These are phyloP conservation scores for Aratinga solstitialis DNA, from an alignment of 2,797 vertebrate species.

Conservation along the genomic window DNA sequence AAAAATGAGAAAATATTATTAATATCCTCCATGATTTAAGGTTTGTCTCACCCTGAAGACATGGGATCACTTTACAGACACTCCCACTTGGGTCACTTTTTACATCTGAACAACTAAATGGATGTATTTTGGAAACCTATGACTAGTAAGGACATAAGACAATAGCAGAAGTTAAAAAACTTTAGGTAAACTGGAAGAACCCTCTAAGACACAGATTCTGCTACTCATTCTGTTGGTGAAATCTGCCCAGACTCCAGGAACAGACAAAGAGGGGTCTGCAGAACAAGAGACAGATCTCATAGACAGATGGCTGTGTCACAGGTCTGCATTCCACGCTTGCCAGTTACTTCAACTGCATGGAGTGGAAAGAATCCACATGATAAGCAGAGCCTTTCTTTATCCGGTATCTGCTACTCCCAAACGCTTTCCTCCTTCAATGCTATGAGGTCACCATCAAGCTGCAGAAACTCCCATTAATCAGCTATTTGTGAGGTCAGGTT, in stretches of 20 bases:
- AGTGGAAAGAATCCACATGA: background rate
- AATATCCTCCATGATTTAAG: background rate
- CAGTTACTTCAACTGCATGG: background rate
- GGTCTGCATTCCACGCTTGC: background rate
- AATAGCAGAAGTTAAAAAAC: background rate
- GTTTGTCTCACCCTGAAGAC: background rate
- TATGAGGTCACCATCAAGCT: background rate
- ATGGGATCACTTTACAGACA: background rate
- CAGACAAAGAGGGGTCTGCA: accelerated
- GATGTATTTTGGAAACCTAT: background rate
- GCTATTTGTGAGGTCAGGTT: background rate
- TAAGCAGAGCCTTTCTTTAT: background rate
- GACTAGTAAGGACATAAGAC: background rate
- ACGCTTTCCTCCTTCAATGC: background rate
- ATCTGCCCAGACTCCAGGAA: background rate
- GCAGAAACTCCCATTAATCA: background rate
- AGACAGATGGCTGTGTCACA: background rate
- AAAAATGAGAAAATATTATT: background rate
- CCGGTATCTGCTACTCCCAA: background rate
- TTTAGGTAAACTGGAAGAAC: background rate
- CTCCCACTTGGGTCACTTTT: background rate
- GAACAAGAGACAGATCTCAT: background rate
- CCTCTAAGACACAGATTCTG: background rate
- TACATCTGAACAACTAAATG: background rate
- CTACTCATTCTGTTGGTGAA: background rate